phyloP scores from a whole-genome alignment of 2,113 vertebrate genomes.

The Anser brachyrhynchus region DNA sequence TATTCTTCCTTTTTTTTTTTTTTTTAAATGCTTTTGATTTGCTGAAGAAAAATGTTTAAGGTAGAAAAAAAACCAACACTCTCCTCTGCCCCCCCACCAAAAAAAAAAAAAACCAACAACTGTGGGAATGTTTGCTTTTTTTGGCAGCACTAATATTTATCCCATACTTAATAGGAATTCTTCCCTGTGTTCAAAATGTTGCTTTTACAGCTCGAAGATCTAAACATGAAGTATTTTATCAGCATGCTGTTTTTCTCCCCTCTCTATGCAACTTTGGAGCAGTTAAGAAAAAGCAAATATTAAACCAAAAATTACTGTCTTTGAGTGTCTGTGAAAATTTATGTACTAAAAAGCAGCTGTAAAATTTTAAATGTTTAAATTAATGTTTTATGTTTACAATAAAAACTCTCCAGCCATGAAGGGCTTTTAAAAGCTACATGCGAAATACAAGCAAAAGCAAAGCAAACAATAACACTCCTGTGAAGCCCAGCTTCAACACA shows the following conservation, averaged over 20 bases:
- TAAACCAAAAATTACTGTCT: constrained; percentile 62
- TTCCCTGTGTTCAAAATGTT: neutral
- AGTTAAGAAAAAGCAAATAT: constrained; percentile 47
- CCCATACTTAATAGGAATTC: constrained; percentile 18
- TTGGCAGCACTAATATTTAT: constrained; percentile 22
- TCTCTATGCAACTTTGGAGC: neutral
- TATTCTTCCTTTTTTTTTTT: neutral
- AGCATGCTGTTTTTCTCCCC: neutral
- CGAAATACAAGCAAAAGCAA: constrained; percentile 63
- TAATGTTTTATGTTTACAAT: constrained; percentile 82
- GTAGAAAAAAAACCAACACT: neutral
- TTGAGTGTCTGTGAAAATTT: constrained; percentile 75
- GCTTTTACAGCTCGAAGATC: neutral
- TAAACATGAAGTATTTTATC: neutral
- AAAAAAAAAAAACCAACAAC: neutral
- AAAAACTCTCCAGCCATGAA: constrained; percentile 77
- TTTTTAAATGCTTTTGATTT: neutral
- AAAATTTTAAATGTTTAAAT: constrained; percentile 83
- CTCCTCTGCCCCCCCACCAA: neutral
- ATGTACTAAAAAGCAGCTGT: constrained; percentile 78
- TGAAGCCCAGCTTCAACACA: neutral
- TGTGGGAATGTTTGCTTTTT: neutral
- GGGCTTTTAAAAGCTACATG: constrained; percentile 75
- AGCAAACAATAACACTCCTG: constrained; percentile 35
- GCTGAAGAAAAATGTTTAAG: neutral